A percentile compares a stretch with the other conserved stretches of the same genome.
phyloP scores from a whole-genome alignment of 2,113 vertebrate species.

The Solea senegalensis region DNA sequence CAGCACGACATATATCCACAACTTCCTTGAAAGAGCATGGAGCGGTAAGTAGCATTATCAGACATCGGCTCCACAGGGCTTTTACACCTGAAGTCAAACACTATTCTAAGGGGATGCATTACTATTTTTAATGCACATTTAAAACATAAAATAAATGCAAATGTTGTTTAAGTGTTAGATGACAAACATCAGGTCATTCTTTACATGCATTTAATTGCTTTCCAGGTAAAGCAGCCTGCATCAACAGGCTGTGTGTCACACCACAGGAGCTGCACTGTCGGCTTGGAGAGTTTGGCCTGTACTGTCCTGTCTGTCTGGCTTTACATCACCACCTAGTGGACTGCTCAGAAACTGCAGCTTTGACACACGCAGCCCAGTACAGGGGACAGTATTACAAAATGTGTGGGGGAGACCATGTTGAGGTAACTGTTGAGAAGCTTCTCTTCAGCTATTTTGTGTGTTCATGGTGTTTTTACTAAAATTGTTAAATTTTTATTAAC shows the following conservation, averaged over 20 bases:
- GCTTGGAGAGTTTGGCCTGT: slow-evolving; percentile 89
- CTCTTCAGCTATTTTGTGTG: not conserved
- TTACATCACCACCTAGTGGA: slow-evolving; percentile 87
- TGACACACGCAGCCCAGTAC: slow-evolving; percentile 89
- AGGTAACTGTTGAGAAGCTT: slow-evolving; percentile 72
- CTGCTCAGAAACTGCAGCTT: slow-evolving; percentile 77
- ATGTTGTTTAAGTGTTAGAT: no score
- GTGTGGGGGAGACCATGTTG: slow-evolving; percentile 84
- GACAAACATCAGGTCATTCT: not conserved
- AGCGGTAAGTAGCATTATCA: slow-evolving; percentile 79
- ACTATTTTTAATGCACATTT: no score
- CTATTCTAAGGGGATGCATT: not conserved
- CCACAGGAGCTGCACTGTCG: slow-evolving; percentile 83
- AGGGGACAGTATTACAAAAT: slow-evolving; percentile 90
- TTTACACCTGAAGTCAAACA: not conserved
- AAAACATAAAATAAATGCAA: not conserved
- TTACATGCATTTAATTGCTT: slow-evolving; percentile 1
- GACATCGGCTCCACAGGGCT: not conserved
- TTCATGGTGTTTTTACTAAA: not conserved
- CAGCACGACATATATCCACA: slow-evolving; percentile 83
- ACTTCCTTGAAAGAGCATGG: slow-evolving; percentile 85
- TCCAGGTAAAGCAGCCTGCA: slow-evolving; percentile 87
- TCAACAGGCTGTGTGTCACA: slow-evolving; percentile 88
- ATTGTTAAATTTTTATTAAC: not conserved
- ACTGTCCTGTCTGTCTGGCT: slow-evolving; percentile 92